These are phyloP conservation scores for Serinus canaria DNA, from an alignment of 2,113 vertebrate species.

Conservation along the genomic window DNA sequence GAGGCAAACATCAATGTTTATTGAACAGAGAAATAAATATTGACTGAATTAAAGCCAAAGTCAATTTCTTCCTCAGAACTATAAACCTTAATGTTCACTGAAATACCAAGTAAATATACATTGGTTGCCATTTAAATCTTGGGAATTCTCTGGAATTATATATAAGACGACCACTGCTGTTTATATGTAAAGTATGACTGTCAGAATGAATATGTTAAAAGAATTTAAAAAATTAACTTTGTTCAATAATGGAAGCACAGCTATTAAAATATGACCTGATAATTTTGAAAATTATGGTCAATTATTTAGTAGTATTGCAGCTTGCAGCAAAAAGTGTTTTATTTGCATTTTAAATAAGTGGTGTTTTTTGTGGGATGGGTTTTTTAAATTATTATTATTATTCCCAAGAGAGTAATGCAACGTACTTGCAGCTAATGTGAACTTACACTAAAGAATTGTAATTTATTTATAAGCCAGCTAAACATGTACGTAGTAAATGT, in stretches of 20 bases:
- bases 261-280: not conserved
- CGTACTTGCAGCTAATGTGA: not conserved
- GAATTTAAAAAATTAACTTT: not conserved
- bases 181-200: not conserved
- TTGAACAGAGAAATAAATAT: conserved; percentile 58
- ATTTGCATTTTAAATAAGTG: not conserved
- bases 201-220: not conserved
- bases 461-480: not conserved
- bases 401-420: not conserved
- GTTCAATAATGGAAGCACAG: not conserved
- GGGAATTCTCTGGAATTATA: not conserved
- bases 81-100: conserved; percentile 16
- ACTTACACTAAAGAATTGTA: not conserved
- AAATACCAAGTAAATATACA: conserved; percentile 33
- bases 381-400: not conserved
- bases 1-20: conserved; percentile 56
- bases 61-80: conserved; percentile 43
- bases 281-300: not conserved
- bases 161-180: not conserved
- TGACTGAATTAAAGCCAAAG: conserved; percentile 41
- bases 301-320: not conserved
- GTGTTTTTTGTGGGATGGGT: rapidly evolving
- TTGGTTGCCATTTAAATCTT: not conserved
- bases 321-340: not conserved
- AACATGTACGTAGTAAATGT: not conserved